Percentiles rank a stretch among this genome's conserved stretches.
phyloP scores from a whole-genome alignment of 2,113 vertebrate species.

The Pionites leucogaster region DNA sequence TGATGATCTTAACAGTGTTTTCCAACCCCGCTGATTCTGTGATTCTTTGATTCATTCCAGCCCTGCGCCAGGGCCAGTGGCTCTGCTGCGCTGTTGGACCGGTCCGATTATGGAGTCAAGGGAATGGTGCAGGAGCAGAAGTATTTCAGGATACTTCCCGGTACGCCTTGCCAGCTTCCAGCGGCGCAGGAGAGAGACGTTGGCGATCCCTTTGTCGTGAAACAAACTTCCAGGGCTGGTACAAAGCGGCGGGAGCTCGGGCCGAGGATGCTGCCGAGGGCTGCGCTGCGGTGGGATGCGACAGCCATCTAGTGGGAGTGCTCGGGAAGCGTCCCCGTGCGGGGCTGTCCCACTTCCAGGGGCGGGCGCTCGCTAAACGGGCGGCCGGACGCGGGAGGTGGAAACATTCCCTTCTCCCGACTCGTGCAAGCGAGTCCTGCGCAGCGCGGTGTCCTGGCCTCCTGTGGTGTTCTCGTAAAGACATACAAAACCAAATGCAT shows the following conservation, averaged over 20 bases:
- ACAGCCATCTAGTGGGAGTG: background rate
- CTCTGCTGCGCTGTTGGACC: background rate
- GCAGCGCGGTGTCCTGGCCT: accelerated
- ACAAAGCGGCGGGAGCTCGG: accelerated
- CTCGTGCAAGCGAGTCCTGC: accelerated
- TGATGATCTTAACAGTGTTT: background rate
- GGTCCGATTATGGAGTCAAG: background rate
- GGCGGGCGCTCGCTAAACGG: accelerated
- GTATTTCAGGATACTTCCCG: background rate
- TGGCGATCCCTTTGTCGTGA: accelerated
- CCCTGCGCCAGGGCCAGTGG: background rate
- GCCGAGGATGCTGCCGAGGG: too few species aligned
- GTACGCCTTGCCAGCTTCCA: background rate
- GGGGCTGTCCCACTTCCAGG: accelerated
- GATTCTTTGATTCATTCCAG: background rate
- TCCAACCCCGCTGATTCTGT: background rate
- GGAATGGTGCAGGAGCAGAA: background rate
- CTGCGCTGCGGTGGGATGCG: background rate
- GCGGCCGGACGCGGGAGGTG: accelerated
- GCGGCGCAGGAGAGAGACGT: accelerated
- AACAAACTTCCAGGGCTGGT: accelerated
- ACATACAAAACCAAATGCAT: background rate
- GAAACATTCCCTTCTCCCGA: background rate
- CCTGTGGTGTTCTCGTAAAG: accelerated
- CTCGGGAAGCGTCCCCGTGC: background rate